Conservation (phyloP, 2,888 invertebrate genomes). For the Mythimna lalbum region DNA sequence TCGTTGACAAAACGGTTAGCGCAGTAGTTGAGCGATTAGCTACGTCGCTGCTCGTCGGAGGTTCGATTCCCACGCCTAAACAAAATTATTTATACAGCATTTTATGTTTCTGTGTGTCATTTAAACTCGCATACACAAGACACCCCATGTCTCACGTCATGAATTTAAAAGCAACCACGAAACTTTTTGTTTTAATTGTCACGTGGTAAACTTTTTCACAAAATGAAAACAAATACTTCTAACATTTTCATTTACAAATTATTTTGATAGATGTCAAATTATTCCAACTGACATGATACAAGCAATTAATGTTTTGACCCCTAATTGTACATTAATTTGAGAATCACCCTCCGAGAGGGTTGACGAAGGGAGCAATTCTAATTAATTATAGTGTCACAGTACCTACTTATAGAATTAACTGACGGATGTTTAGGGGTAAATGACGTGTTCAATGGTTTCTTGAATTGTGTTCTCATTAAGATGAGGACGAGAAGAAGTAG, state of each 20-base stretch:
- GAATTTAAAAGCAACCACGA: too few species aligned
- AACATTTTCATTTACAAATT: background rate
- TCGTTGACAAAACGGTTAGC: background rate
- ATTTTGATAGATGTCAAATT: constrained; percentile 22
- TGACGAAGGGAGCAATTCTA: constrained; percentile 31
- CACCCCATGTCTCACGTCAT: too few species aligned
- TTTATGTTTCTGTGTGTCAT: too few species aligned
- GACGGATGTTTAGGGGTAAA: constrained; percentile 29
- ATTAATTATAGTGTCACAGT: constrained; percentile 46
- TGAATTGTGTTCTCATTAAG: background rate
- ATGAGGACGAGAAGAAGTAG: background rate
- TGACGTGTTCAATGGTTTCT: constrained; percentile 18
- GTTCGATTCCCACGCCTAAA: too few species aligned
- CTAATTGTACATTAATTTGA: constrained; percentile 51
- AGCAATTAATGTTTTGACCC: constrained; percentile 48
- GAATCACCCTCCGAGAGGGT: constrained; percentile 37
- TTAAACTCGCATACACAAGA: too few species aligned
- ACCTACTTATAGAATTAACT: constrained; percentile 47
- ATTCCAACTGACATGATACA: constrained; percentile 29
- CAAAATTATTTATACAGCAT: too few species aligned
- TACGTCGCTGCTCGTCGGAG: too few species aligned
- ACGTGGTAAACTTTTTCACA: background rate
- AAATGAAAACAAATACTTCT: background rate
- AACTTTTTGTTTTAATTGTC: background rate
- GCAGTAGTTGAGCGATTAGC: too few species aligned